Percentiles rank a stretch among this genome's conserved stretches.
Evolutionary conservation across 2,113 vertebrate genomes (phyloP).

Genomic region (Hippocampus zosterae): DNA sequence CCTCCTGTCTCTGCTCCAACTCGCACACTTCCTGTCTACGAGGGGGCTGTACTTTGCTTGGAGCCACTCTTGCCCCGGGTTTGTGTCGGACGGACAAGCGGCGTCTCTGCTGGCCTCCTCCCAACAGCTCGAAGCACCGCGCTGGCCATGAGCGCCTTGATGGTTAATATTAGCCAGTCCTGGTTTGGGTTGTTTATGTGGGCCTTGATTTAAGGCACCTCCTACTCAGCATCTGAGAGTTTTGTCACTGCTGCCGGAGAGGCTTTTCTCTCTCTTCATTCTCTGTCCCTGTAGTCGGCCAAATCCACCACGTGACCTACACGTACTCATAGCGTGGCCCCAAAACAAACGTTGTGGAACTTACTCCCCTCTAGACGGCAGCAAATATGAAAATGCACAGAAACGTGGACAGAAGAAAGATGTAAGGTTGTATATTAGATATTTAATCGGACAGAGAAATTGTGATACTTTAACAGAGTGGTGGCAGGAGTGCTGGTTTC

Average conservation of each 20-base stretch:
- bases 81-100: conserved; percentile 59
- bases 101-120: conserved; percentile 8
- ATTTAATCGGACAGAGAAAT: conserved; percentile 42
- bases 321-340: conserved; percentile 1
- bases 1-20: conserved; percentile 50
- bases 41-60: conserved; percentile 72
- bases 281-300: conserved; percentile 2
- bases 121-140: conserved; percentile 10
- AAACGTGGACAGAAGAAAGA: conserved; percentile 28
- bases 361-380: conserved; percentile 42
- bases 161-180: conserved; percentile 61
- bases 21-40: conserved; percentile 49
- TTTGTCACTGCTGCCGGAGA: conserved; percentile 68
- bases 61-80: conserved; percentile 34
- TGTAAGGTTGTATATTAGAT: conserved; percentile 52
- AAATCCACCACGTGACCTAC: conserved; percentile 12
- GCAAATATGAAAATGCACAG: conserved; percentile 26
- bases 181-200: conserved; percentile 61
- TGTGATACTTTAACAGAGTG: conserved; percentile 15
- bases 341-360: conserved; percentile 31
- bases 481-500: conserved; percentile 24
- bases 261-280: conserved; percentile 35
- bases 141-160: conserved; percentile 46
- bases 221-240: conserved; percentile 68
- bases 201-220: conserved; percentile 58